phyloP scores from a whole-genome alignment of 1,140 invertebrate species.

The Pachypsylla venusta region DNA sequence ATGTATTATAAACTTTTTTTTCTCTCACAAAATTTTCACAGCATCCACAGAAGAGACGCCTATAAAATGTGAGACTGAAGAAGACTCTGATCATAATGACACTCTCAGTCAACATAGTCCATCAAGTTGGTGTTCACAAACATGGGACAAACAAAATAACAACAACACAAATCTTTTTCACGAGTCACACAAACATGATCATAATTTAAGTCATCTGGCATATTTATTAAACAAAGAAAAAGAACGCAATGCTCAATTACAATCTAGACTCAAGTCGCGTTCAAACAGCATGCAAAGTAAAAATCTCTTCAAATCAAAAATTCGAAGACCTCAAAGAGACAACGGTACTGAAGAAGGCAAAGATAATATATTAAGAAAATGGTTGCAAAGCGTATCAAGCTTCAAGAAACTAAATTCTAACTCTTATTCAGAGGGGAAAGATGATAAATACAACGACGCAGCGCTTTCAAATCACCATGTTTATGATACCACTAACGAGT shows the following conservation, averaged over 20 bases:
- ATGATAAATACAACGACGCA: no score
- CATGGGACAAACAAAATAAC: not conserved
- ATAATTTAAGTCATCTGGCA: no score
- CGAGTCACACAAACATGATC: not conserved
- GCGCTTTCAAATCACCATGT: no score
- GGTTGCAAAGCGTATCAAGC: not conserved
- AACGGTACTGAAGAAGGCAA: not conserved
- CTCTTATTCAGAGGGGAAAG: not conserved
- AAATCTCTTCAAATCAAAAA: not conserved
- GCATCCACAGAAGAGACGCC: no score
- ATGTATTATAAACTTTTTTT: no score
- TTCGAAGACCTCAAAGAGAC: not conserved
- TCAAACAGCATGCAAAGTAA: not conserved
- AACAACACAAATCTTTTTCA: not conserved
- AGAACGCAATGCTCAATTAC: not conserved
- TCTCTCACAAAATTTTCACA: no score
- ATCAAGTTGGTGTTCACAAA: not conserved
- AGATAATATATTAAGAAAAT: not conserved
- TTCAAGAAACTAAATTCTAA: not conserved
- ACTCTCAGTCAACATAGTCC: no score
- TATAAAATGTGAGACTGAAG: no score
- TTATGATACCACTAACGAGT: no score
- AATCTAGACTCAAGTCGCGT: not conserved
- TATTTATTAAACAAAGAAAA: no score
- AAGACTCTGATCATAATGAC: no score